A percentile compares a stretch with the other conserved stretches of the same genome.
Conservation (phyloP, 2,797 vertebrate species). For the Cygnus olor region DNA sequence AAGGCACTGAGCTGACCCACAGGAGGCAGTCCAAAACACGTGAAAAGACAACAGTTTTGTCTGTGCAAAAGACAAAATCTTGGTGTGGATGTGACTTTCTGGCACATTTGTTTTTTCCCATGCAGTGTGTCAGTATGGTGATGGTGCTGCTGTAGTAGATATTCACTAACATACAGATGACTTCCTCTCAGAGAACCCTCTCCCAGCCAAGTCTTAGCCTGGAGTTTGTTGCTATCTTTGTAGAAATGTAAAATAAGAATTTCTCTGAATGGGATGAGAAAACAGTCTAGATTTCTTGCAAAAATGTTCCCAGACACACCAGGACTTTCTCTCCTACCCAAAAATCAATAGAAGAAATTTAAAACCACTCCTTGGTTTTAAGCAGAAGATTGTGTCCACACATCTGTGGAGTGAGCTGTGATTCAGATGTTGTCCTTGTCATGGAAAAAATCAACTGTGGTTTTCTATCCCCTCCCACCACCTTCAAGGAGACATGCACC, state of each 20-base stretch:
- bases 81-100: neutral
- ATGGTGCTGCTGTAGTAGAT: neutral
- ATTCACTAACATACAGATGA: fast-evolving
- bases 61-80: neutral
- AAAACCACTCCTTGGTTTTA: neutral
- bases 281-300: neutral
- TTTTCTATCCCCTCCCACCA: neutral
- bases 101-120: neutral
- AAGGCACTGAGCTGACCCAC: neutral
- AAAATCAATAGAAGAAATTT: neutral
- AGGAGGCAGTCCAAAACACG: neutral
- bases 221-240: neutral
- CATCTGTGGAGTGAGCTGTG: neutral
- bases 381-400: neutral
- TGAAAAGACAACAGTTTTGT: neutral
- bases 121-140: neutral
- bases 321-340: neutral
- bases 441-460: neutral
- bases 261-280: neutral
- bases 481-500: neutral
- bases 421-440: neutral
- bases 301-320: neutral
- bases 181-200: neutral
- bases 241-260: neutral
- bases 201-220: neutral